phyloP scores from a whole-genome alignment of 2,113 vertebrate species.

The Phainopepla nitens region DNA sequence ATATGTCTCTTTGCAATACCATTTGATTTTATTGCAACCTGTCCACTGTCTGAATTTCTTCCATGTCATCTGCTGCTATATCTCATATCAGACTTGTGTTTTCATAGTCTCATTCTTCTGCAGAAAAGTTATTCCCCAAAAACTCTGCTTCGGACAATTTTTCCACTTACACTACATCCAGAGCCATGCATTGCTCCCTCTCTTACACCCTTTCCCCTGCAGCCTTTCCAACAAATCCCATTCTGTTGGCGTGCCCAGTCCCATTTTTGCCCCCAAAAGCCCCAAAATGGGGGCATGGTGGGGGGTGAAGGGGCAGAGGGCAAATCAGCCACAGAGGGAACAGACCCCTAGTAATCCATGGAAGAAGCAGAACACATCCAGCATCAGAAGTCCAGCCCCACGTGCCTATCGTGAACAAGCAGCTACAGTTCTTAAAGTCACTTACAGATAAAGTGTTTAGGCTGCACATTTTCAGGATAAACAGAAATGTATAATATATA shows the following conservation, averaged over 20 bases:
- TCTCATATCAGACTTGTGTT: not conserved
- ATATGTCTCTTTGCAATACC: not conserved
- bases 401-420: not conserved
- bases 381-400: not conserved
- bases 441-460: not conserved
- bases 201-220: not conserved
- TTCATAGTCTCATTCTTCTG: not conserved
- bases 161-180: not conserved
- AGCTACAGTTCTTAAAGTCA: not conserved
- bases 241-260: fast-evolving
- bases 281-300: fast-evolving
- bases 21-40: not conserved
- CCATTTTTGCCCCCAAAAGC: not conserved
- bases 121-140: not conserved
- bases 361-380: not conserved
- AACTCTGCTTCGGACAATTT: not conserved
- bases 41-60: not conserved
- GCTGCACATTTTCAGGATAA: not conserved
- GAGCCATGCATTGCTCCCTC: fast-evolving
- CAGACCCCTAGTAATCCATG: not conserved
- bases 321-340: not conserved
- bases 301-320: not conserved
- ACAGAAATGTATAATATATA: not conserved
- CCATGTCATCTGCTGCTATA: not conserved
- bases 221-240: not conserved